Percentiles rank a stretch among this genome's conserved stretches.
phyloP scores from a whole-genome alignment of 2,113 vertebrate genomes.

The Indicator indicator region DNA sequence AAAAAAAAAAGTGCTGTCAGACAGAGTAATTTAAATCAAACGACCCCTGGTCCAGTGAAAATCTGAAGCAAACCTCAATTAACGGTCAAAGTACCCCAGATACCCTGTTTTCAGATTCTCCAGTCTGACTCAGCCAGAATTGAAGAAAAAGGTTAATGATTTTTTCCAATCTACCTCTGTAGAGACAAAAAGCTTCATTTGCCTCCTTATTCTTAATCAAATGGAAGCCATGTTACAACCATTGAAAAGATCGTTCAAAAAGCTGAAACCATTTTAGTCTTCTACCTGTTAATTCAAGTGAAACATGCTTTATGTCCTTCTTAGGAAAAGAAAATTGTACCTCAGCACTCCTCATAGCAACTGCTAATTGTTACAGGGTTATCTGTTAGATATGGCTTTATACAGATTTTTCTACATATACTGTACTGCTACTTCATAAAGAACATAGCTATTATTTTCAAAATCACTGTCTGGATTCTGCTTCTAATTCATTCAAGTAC shows the following conservation, averaged over 20 bases:
- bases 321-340: not conserved
- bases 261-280: not conserved
- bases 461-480: not conserved
- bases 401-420: not conserved
- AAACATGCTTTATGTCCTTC: not conserved
- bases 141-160: not conserved
- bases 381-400: not conserved
- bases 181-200: not conserved
- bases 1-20: not conserved
- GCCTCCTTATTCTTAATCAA: not conserved
- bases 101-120: not conserved
- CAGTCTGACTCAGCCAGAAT: not conserved
- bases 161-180: not conserved
- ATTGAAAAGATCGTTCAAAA: not conserved
- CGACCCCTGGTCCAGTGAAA: not conserved
- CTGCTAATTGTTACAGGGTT: not conserved
- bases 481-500: not conserved
- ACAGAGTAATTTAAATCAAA: slow-evolving; percentile 6
- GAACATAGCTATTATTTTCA: not conserved
- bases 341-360: not conserved
- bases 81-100: slow-evolving; percentile 5
- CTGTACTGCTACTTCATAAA: not conserved
- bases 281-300: not conserved
- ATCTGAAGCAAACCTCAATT: not conserved
- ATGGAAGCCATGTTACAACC: not conserved